phyloP scores from a whole-genome alignment of 2,888 invertebrate species.

The Sesamia inferens region DNA sequence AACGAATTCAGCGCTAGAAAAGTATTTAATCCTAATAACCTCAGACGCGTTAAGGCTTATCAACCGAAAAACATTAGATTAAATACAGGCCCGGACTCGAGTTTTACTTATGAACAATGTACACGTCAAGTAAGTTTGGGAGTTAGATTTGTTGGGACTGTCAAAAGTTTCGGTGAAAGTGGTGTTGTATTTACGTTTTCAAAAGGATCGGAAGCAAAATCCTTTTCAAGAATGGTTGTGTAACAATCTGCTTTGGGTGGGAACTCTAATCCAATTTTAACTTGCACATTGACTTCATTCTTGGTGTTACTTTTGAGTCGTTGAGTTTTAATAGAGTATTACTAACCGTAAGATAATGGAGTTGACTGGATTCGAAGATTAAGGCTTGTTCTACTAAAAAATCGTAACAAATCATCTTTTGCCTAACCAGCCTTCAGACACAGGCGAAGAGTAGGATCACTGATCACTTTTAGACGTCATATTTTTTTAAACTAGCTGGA shows the following conservation, averaged over 20 bases:
- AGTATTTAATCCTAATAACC: slow-evolving; percentile 14
- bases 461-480: too few species aligned
- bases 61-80: slow-evolving; percentile 41
- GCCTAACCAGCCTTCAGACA: too few species aligned
- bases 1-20: slow-evolving; percentile 24
- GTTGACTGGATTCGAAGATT: neutral
- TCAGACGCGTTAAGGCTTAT: slow-evolving; percentile 46
- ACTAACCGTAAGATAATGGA: neutral
- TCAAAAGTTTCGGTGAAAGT: slow-evolving; percentile 52
- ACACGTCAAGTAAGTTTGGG: slow-evolving; percentile 46
- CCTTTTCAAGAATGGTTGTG: slow-evolving; percentile 43
- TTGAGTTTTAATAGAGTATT: slow-evolving; percentile 23
- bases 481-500: too few species aligned
- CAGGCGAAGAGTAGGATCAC: too few species aligned
- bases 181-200: slow-evolving; percentile 51
- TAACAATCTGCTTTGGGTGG: slow-evolving; percentile 50
- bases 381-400: neutral
- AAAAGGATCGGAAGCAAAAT: slow-evolving; percentile 44
- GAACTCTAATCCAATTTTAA: slow-evolving; percentile 54
- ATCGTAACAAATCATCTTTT: neutral
- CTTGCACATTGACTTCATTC: slow-evolving; percentile 38
- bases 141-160: slow-evolving; percentile 57
- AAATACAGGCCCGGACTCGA: slow-evolving; percentile 52
- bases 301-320: slow-evolving; percentile 34
- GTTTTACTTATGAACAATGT: slow-evolving; percentile 37